phyloP scores from a whole-genome alignment of 2,113 vertebrate genomes.

The Cryptomyrus ogoouensis region DNA sequence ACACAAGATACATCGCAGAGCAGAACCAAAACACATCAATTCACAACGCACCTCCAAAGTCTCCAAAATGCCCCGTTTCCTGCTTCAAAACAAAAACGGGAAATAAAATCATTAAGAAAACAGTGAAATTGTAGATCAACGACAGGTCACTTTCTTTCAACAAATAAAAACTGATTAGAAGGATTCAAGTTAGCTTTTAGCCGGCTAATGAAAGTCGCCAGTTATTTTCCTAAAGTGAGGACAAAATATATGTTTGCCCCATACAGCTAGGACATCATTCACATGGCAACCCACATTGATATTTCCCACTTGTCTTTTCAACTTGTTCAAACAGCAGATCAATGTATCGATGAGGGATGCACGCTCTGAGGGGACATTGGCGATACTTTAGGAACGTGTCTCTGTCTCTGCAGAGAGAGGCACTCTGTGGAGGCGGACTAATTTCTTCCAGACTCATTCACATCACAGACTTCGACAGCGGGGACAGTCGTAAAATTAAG shows the following conservation, averaged over 20 bases:
- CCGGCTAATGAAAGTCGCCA: neutral
- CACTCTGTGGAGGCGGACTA: conserved; percentile 1
- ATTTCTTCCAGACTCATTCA: conserved; percentile 18
- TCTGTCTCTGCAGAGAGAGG: neutral
- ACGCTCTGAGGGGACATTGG: neutral
- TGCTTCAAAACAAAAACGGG: neutral
- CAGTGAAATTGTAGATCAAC: neutral
- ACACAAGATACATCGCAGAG: neutral
- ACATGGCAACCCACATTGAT: neutral
- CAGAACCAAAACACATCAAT: neutral
- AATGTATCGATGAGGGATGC: neutral
- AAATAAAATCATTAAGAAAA: neutral
- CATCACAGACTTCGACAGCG: neutral
- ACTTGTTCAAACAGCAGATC: neutral
- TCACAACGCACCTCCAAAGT: neutral
- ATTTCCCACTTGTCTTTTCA: neutral
- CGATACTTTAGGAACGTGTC: neutral
- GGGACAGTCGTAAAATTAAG: neutral
- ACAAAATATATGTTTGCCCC: neutral
- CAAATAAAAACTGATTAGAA: neutral
- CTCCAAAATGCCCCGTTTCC: neutral
- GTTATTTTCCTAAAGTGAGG: neutral
- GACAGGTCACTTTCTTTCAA: neutral
- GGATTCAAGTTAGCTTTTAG: neutral
- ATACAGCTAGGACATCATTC: neutral